Conservation (phyloP, 2,797 vertebrate species). For the Cichlasoma orientale region DNA sequence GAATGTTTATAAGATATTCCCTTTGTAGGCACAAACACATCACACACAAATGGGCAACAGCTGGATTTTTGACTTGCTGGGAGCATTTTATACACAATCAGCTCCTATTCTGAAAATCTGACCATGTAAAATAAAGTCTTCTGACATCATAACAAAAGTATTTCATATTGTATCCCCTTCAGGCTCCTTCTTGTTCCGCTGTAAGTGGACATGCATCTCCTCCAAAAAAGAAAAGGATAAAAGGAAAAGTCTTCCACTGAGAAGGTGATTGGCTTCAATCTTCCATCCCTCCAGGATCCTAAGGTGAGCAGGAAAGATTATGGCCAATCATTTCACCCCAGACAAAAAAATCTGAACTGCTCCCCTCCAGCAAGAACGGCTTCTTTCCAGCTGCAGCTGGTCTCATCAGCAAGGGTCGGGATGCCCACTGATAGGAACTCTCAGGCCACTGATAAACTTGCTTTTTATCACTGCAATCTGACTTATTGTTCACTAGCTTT, state of each 20-base stretch:
- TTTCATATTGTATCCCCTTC: background rate
- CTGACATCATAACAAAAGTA: background rate
- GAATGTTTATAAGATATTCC: background rate
- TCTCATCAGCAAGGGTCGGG: background rate
- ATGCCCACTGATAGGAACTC: background rate
- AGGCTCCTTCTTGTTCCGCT: background rate
- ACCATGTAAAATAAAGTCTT: background rate
- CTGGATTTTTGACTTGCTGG: background rate
- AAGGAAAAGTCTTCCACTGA: background rate
- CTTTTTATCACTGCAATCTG: background rate
- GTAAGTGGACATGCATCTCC: background rate
- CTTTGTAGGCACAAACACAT: background rate
- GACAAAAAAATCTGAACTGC: rapidly evolving
- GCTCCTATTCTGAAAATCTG: background rate
- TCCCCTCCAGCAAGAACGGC: background rate
- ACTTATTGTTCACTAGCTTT: background rate
- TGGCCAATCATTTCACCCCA: background rate
- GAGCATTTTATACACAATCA: background rate
- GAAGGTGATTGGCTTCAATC: background rate
- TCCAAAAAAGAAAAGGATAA: slow-evolving; percentile 1
- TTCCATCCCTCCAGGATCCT: background rate
- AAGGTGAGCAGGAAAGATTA: background rate
- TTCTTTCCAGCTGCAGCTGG: background rate
- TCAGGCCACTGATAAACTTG: background rate
- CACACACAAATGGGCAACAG: too few relatives aligned